Evolutionary conservation across 2,888 invertebrate species (phyloP).

Genomic region (Arctia plantaginis): DNA sequence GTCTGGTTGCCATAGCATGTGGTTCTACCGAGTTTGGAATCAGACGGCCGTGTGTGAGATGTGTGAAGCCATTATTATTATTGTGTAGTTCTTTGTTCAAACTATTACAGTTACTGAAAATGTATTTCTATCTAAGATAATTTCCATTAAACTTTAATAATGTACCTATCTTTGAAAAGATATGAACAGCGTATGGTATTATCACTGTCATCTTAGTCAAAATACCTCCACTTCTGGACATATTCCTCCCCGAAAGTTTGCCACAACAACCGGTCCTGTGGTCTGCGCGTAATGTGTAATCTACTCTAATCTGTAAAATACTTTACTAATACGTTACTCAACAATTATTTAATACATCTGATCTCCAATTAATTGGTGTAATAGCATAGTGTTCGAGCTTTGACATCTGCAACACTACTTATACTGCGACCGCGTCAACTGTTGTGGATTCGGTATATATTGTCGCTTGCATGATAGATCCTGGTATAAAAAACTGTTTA

Average conservation of each 20-base stretch:
- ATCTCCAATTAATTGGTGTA: not conserved
- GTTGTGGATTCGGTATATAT: too few species aligned
- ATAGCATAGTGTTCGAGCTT: not conserved
- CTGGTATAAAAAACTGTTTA: not conserved
- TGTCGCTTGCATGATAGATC: not conserved
- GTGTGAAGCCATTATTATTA: too few species aligned
- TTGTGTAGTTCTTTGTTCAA: not conserved
- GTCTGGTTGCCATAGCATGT: too few species aligned
- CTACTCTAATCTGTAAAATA: too few species aligned
- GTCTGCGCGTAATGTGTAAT: too few species aligned
- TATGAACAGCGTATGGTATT: not conserved
- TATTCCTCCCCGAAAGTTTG: too few species aligned
- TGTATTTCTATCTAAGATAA: not conserved
- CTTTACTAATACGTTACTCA: not conserved
- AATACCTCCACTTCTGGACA: too few species aligned
- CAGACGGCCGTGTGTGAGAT: too few species aligned
- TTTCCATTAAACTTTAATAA: not conserved
- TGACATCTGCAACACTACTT: not conserved
- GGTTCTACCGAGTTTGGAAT: too few species aligned
- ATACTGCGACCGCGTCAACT: too few species aligned
- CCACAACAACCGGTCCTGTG: too few species aligned
- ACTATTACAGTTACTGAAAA: not conserved
- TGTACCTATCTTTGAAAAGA: not conserved
- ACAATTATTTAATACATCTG: not conserved
- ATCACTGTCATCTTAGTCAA: too few species aligned